Evolutionary conservation across 2,113 vertebrate species (phyloP).

Genomic region (Nestor notabilis): DNA sequence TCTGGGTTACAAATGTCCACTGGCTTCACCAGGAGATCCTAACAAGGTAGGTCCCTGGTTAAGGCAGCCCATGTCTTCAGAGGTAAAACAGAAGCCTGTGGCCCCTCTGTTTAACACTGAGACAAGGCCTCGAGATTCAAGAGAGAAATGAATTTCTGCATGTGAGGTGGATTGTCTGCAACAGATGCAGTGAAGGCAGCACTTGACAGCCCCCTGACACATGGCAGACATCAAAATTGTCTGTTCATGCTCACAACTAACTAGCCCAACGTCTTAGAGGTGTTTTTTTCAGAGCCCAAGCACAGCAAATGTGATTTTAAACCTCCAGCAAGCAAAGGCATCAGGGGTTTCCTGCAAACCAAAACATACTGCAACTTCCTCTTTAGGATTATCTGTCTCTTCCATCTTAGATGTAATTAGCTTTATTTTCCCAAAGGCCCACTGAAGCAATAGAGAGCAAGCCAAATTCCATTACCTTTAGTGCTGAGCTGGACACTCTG

Average conservation of each 20-base stretch:
- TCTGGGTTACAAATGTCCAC: background rate
- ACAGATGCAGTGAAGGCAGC: background rate
- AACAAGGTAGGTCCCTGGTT: rapidly evolving
- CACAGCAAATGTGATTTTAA: background rate
- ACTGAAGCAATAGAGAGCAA: background rate
- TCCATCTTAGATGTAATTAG: background rate
- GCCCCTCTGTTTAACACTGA: background rate
- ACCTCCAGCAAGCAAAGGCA: background rate
- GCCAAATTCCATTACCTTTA: background rate
- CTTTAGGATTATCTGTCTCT: background rate
- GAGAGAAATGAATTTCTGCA: background rate
- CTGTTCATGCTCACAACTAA: background rate
- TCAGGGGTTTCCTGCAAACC: background rate
- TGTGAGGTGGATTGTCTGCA: background rate
- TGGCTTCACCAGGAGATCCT: background rate
- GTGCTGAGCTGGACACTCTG: background rate
- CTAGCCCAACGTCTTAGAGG: background rate
- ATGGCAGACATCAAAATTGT: background rate
- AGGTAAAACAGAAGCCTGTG: background rate
- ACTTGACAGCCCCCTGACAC: background rate
- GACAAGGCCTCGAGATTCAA: rapidly evolving
- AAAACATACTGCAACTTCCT: background rate
- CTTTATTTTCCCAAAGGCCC: background rate
- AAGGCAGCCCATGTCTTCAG: background rate
- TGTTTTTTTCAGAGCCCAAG: background rate